These are phyloP conservation scores for Macroglossus sobrinus DNA, from an alignment of 2,113 vertebrate species.

Conservation along the genomic window DNA sequence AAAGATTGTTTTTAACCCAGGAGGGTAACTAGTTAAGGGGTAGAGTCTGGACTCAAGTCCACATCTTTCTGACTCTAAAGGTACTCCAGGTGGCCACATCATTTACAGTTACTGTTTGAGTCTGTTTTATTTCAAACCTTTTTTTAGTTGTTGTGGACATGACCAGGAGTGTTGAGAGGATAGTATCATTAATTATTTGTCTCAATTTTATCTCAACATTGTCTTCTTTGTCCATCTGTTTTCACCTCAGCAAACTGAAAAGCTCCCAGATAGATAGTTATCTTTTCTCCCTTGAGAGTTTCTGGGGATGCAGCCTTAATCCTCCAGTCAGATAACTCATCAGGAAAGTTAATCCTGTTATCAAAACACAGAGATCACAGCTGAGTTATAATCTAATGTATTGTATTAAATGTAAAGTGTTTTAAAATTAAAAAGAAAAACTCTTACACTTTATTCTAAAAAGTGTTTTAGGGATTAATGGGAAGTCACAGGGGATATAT, in stretches of 20 bases:
- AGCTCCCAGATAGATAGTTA: not conserved
- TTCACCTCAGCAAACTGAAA: not conserved
- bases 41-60: not conserved
- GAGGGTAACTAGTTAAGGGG: not conserved
- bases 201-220: not conserved
- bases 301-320: not conserved
- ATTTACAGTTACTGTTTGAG: not conserved
- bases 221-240: not conserved
- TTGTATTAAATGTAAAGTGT: not conserved
- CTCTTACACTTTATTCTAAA: not conserved
- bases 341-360: not conserved
- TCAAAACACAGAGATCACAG: not conserved
- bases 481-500: not conserved
- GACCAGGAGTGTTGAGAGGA: not conserved
- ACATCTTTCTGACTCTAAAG: not conserved
- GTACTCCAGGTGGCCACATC: not conserved
- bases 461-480: not conserved
- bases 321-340: not conserved
- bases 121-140: not conserved
- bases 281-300: not conserved
- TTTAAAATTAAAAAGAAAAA: not conserved
- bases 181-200: constrained; percentile 21
- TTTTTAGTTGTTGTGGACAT: not conserved
- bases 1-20: not conserved
- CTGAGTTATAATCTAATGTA: not conserved